phyloP scores from a whole-genome alignment of 2,113 vertebrate species.

The Nestor notabilis region DNA sequence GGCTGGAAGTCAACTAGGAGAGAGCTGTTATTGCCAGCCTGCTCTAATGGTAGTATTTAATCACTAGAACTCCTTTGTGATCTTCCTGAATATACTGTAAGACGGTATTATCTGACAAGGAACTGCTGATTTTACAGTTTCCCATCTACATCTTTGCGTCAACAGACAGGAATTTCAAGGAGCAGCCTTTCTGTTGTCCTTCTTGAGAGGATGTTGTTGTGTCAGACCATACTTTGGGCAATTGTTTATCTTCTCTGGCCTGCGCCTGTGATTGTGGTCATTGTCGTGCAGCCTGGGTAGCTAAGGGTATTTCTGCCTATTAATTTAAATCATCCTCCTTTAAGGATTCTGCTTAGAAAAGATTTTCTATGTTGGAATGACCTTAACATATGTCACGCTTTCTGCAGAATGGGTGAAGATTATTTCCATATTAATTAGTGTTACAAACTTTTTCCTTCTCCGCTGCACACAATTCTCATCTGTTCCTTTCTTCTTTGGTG shows the following conservation, averaged over 20 bases:
- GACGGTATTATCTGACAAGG: neutral
- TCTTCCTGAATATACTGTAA: neutral
- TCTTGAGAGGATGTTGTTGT: neutral
- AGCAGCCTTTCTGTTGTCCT: neutral
- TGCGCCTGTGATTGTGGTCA: neutral
- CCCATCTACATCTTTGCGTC: neutral
- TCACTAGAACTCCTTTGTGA: neutral
- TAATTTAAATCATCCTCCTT: neutral
- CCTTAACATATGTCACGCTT: neutral
- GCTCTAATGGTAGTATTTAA: accelerated
- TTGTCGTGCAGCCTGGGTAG: neutral
- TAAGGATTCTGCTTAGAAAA: slow-evolving; percentile 33
- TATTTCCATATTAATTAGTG: slow-evolving; percentile 4
- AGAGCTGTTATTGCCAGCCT: neutral
- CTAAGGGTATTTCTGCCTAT: neutral
- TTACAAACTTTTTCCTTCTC: neutral
- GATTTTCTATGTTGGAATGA: slow-evolving; percentile 2
- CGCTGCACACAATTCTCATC: neutral
- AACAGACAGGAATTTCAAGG: neutral
- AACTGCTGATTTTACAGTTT: neutral
- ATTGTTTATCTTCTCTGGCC: neutral
- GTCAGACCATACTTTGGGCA: neutral
- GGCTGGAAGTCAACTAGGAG: neutral
- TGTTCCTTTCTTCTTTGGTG: neutral
- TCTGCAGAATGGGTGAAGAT: neutral